Evolutionary conservation across 2,888 invertebrate genomes (phyloP), one percentile per base, ranked within the genome.

Genomic region (Scaptomyza cyrtandrae): DNA sequence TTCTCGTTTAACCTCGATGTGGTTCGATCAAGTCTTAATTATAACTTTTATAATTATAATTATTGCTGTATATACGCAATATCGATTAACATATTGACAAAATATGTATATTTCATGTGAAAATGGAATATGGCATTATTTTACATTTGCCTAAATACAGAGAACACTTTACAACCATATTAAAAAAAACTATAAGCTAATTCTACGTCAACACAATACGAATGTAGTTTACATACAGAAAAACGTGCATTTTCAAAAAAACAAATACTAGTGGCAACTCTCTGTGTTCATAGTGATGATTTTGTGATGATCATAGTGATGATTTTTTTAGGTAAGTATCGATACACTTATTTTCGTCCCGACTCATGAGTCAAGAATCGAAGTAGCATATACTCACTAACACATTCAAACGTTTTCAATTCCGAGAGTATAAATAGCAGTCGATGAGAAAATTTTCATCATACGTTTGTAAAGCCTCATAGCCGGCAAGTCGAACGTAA

Each of bases 401-500:
- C 44, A 74, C 74, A 59, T 0, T 0, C 10, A 72, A 39, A 56
- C 6, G 27, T 19, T 31, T 10, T 24, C 13, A 49, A 49, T 60
- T 63, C 55, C 53, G 80, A 77, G 57, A 67, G 71, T 94, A 95
- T 95, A 95, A 93, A 95, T 93, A 93, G 90, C 83, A 89, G 91
- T 86, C 90, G 82, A 89, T 92, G 91, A 91, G 90, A 91, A 88
- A 90, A 91, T 92, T 93, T 89, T 93, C 93, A 93, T 93, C 93
- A 93, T 93, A 93, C 94, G 95, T 95, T 95, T 93, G 94, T 94
- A 93, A 93, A 94, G 93, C 94, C 94, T 93, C 95, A 94, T 95
- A 93, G 93, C 94, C 93, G 94, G 94, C 94, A 92, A 53, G 93
- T 93, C 93, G 93, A 94, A 94, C 93, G 83, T 93, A 80, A 79